phyloP scores from a whole-genome alignment of 2,888 invertebrate species.

The Hipparchia sbordonii region DNA sequence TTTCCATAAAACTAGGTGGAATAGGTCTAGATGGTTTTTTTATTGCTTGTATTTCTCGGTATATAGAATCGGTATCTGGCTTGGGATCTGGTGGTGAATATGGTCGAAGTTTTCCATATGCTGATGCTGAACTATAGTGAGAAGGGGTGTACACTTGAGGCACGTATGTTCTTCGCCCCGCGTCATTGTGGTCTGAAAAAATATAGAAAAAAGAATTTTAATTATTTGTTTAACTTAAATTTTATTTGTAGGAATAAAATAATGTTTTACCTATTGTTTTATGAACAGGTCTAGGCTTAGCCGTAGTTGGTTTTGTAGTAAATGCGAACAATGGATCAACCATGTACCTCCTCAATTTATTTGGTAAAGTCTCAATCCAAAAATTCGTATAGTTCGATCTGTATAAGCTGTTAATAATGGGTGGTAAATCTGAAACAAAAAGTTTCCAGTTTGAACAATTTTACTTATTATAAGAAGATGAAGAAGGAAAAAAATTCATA shows the following conservation, averaged over 20 bases:
- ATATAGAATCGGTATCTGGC: slow-evolving; percentile 61
- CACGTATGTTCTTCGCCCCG: slow-evolving; percentile 59
- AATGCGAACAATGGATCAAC: slow-evolving; percentile 70
- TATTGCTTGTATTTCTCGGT: slow-evolving; percentile 69
- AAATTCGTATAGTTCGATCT: slow-evolving; percentile 89
- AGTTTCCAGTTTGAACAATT: too few relatives aligned
- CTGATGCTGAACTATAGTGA: slow-evolving; percentile 49
- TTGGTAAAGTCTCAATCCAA: slow-evolving; percentile 93
- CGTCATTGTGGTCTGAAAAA: slow-evolving; percentile 52
- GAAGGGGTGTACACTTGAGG: slow-evolving; percentile 54
- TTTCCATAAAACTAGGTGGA: slow-evolving; percentile 63
- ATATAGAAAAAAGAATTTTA: not conserved
- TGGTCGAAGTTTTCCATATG: slow-evolving; percentile 61
- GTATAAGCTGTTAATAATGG: slow-evolving; percentile 88
- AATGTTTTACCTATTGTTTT: slow-evolving; percentile 52
- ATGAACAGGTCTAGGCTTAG: slow-evolving; percentile 57
- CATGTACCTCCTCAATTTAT: slow-evolving; percentile 84
- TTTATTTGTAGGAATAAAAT: too few relatives aligned
- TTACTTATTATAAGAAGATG: too few relatives aligned
- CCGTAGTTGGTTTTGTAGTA: slow-evolving; percentile 54
- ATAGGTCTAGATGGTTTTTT: slow-evolving; percentile 63
- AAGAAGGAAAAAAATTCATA: too few relatives aligned
- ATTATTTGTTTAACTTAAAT: not conserved
- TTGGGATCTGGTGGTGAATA: slow-evolving; percentile 54
- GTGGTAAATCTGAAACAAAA: slow-evolving; percentile 87